A percentile compares a stretch with the other conserved stretches of the same genome.
Conservation (phyloP, 1,140 invertebrate species). For the Drosophila subobscura region DNA sequence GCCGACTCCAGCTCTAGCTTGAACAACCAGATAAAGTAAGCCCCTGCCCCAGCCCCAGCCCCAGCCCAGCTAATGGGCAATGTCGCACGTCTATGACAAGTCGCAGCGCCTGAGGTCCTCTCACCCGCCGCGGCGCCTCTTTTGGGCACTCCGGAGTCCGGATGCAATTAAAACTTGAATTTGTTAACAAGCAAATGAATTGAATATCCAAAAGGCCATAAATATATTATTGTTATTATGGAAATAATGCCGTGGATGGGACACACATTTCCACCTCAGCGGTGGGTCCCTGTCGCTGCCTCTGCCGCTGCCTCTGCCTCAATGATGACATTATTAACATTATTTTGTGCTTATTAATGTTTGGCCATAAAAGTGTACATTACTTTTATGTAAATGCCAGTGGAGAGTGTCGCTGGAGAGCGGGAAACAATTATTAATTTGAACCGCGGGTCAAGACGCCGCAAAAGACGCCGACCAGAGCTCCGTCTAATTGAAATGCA, state of each 20-base stretch:
- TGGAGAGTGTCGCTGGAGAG: slow-evolving; percentile 55
- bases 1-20: too few relatives aligned
- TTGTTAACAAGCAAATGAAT: slow-evolving; percentile 51
- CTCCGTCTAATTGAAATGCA: slow-evolving; percentile 53
- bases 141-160: slow-evolving; percentile 18
- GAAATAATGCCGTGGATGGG: slow-evolving; percentile 40
- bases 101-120: not conserved
- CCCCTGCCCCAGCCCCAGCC: too few relatives aligned
- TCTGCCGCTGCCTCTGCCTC: not conserved
- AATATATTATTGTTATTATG: slow-evolving; percentile 56
- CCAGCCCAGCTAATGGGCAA: too few relatives aligned
- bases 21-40: slow-evolving; percentile 14
- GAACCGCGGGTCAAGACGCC: slow-evolving; percentile 61
- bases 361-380: slow-evolving; percentile 58
- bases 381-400: slow-evolving; percentile 72
- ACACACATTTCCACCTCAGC: slow-evolving; percentile 36
- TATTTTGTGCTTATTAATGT: slow-evolving; percentile 76
- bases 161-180: slow-evolving; percentile 47
- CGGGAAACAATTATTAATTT: slow-evolving; percentile 67
- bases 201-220: slow-evolving; percentile 53
- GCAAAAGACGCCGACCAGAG: not conserved
- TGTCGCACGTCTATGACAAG: not conserved
- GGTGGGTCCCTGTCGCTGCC: slow-evolving; percentile 46
- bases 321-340: slow-evolving; percentile 80
- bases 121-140: slow-evolving; percentile 29